Conservation (phyloP, 2,113 vertebrate genomes). For the Pithys albifrons region DNA sequence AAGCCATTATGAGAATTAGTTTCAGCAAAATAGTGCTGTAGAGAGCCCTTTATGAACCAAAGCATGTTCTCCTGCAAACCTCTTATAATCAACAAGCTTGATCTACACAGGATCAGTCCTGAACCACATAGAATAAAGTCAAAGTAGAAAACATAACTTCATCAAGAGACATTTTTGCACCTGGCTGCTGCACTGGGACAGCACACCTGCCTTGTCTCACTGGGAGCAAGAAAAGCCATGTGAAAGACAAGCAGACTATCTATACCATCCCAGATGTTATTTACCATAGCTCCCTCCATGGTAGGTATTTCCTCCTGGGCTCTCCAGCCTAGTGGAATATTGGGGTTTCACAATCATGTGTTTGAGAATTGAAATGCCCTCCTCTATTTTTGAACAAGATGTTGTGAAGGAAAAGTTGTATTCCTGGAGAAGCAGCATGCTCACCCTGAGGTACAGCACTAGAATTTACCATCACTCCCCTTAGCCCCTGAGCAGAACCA, state of each 20-base stretch:
- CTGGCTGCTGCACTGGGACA: background rate
- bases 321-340: background rate
- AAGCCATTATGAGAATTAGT: background rate
- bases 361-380: background rate
- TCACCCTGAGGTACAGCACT: background rate
- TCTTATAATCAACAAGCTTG: background rate
- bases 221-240: background rate
- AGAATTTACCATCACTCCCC: background rate
- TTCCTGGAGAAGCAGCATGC: background rate
- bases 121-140: background rate
- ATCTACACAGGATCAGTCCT: background rate
- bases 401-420: background rate
- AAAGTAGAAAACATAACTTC: background rate
- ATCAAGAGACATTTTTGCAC: background rate
- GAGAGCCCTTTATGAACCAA: background rate
- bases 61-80: background rate
- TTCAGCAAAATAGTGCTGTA: background rate
- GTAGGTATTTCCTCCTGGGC: background rate
- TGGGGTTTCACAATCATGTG: background rate
- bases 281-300: background rate
- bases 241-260: background rate
- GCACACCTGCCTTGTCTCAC: background rate
- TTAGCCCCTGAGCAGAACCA: background rate
- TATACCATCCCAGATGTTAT: background rate
- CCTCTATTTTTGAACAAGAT: background rate